Evolutionary conservation across 2,113 vertebrate species (phyloP).

Genomic region (Larimichthys polyactis): DNA sequence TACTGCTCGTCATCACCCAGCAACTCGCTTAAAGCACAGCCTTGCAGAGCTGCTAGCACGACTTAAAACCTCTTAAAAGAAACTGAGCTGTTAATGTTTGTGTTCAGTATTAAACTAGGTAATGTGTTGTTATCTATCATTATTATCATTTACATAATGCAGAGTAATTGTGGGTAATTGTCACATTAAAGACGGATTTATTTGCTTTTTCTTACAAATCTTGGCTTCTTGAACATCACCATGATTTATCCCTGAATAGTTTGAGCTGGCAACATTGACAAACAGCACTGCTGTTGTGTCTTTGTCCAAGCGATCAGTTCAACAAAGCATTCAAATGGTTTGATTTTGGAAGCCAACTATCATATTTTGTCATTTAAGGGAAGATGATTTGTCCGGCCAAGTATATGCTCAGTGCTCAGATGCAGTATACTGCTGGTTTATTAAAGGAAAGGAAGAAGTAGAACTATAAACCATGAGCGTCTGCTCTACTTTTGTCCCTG

Average conservation of each 20-base stretch:
- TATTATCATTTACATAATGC: background rate
- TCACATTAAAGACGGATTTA: background rate
- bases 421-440: no score
- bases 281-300: background rate
- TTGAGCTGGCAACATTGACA: background rate
- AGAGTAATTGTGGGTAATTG: background rate
- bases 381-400: background rate
- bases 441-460: background rate
- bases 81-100: no score
- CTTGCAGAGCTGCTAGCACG: no score
- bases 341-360: background rate
- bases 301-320: background rate
- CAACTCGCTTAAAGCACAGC: no score
- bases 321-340: background rate
- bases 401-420: background rate
- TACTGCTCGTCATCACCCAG: no score
- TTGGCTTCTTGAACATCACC: background rate
- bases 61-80: no score
- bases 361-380: no score
- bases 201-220: background rate
- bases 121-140: no score
- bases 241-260: background rate
- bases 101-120: no score
- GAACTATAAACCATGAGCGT: background rate
- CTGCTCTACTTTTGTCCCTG: constrained; percentile 3